These are phyloP conservation scores for Nebria ingens DNA, from an alignment of 1,140 invertebrate species.

Conservation along the genomic window DNA sequence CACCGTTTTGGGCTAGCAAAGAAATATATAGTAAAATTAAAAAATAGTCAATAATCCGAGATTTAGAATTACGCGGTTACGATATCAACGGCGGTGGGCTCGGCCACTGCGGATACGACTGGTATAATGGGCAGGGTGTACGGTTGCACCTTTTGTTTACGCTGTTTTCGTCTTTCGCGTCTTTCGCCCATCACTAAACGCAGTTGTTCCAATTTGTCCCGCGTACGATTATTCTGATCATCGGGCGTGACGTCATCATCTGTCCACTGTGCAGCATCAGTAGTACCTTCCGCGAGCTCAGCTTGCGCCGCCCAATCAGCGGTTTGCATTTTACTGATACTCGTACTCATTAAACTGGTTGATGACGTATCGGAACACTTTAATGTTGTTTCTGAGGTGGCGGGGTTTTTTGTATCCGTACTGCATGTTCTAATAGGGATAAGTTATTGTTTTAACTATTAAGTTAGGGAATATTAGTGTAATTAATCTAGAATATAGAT, in stretches of 20 bases:
- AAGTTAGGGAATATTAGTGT: no score
- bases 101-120: neutral
- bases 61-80: conserved; percentile 2
- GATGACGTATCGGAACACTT: neutral
- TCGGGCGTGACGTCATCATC: conserved; percentile 14
- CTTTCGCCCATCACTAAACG: conserved; percentile 81
- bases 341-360: neutral
- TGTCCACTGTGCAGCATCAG: conserved; percentile 15
- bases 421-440: no score
- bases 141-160: conserved; percentile 61
- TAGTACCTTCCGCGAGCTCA: neutral
- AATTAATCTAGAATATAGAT: no score
- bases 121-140: conserved; percentile 43
- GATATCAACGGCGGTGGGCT: neutral
- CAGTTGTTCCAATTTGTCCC: conserved; percentile 75
- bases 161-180: conserved; percentile 65
- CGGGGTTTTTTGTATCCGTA: neutral
- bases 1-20: no score
- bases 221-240: conserved; percentile 42
- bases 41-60: conserved; percentile 4
- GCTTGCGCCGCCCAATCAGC: neutral
- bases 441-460: no score
- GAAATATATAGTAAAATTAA: no score
- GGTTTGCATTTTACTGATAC: neutral
- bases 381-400: no score